phyloP scores from a whole-genome alignment of 2,888 invertebrate species.

The Archaeoteleia sp. region DNA sequence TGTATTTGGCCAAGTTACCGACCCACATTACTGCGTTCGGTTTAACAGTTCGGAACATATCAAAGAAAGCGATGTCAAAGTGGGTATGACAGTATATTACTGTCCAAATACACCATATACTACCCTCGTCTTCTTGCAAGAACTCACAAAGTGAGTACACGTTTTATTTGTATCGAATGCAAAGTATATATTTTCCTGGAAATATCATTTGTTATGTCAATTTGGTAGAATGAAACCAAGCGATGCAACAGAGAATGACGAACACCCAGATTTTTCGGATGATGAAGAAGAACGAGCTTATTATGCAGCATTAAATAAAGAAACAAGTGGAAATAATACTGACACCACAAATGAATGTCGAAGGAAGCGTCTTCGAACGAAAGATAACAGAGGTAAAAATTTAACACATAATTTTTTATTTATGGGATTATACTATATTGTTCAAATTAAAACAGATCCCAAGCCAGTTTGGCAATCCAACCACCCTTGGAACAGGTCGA shows the following conservation, averaged over 20 bases:
- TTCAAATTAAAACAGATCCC: not conserved
- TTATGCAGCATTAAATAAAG: slow-evolving; percentile 58
- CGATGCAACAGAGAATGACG: slow-evolving; percentile 88
- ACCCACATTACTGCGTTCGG: slow-evolving; percentile 92
- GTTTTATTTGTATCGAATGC: not conserved
- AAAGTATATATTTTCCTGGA: not conserved
- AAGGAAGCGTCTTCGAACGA: not conserved
- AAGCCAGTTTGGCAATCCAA: not conserved
- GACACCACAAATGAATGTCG: not conserved
- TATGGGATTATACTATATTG: not conserved
- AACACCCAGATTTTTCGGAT: slow-evolving; percentile 92
- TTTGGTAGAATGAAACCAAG: slow-evolving; percentile 83
- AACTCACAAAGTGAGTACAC: slow-evolving; percentile 81
- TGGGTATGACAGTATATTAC: slow-evolving; percentile 86
- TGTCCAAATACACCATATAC: slow-evolving; percentile 88
- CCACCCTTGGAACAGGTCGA: not conserved
- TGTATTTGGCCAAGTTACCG: slow-evolving; percentile 90
- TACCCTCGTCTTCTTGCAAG: slow-evolving; percentile 83
- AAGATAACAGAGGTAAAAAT: no score
- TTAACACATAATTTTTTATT: not conserved
- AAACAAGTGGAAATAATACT: slow-evolving; percentile 33
- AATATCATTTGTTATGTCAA: not conserved
- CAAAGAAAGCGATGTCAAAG: slow-evolving; percentile 79
- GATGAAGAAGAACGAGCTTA: slow-evolving; percentile 86
- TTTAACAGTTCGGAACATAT: slow-evolving; percentile 90